Evolutionary conservation across 2,113 vertebrate genomes (phyloP), one percentile per base, ranked within the genome.

Genomic region (Pangasianodon hypophthalmus): DNA sequence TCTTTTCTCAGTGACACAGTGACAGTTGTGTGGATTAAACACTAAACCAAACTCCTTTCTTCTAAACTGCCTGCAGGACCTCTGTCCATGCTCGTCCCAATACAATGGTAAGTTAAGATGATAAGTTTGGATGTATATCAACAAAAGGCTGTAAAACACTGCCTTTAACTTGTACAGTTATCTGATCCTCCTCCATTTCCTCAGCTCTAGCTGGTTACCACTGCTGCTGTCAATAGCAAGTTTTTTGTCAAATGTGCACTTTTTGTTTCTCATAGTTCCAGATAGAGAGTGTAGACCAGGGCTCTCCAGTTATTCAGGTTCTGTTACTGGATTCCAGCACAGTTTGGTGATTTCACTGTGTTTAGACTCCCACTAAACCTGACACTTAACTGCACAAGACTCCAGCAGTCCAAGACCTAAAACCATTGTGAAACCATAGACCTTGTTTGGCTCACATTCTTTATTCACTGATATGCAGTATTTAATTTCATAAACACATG

Each of bases 61-160:
- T n/a, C 46, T 44, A 37, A 62, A 32, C 79, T 18, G 75, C 29
- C 41, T n/a, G 46, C 60, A 83, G 6, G 21, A 19, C 18, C 44
- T 1, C 46, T 1, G n/a, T 29, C 48, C 24, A 11, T 37, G 5
- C 46, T 81, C 58, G n/a, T 48, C n/a, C 52, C 19, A 77, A 62
- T 37, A 86, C 46, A 77, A 91, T 91, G 88, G 91, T 91, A 86
- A 88, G 91, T 67, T 71, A 14, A 50, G 46, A 26, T 62, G 0
- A 56, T 21, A 32, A 24, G 8, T 41, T 24, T 46, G 9, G n/a
- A 19, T 1, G 2, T 6, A 6, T 44, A 9, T 21, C 37, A 77
- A 21, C 46, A 67, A 14, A 80, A 85, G 48, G 41, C 37, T n/a
- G 29, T 37, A 41, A 37, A 75, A 48, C 29, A 54, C 9, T 73